phyloP scores from a whole-genome alignment of 2,113 vertebrate genomes.

The Maccullochella peelii region DNA sequence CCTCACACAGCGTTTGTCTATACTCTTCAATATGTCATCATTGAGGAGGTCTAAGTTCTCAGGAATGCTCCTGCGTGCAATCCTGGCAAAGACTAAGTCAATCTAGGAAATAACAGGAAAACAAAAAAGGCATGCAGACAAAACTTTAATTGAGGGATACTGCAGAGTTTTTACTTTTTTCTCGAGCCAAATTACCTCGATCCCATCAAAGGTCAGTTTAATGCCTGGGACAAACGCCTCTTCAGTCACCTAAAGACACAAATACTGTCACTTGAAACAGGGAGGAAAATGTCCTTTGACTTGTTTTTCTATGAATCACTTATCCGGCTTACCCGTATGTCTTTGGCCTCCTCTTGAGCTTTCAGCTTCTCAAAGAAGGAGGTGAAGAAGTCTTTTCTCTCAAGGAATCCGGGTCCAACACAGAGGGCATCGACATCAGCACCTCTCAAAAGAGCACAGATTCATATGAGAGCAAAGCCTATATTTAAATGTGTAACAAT shows the following conservation, averaged over 20 bases:
- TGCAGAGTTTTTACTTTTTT: background rate
- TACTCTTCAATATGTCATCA: conserved; percentile 89
- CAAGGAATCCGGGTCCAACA: conserved; percentile 90
- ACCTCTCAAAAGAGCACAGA: conserved; percentile 82
- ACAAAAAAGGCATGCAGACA: background rate
- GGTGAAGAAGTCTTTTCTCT: conserved; percentile 92
- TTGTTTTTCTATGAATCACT: background rate
- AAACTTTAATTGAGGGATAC: background rate
- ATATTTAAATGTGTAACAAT: background rate
- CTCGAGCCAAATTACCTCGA: conserved; percentile 85
- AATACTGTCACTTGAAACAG: background rate
- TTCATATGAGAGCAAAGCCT: background rate
- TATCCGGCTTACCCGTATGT: conserved; percentile 85
- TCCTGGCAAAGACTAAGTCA: conserved; percentile 93
- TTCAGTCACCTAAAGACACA: conserved; percentile 86
- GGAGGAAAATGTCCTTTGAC: background rate
- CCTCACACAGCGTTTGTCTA: conserved; percentile 91
- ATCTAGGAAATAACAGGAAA: conserved; percentile 83
- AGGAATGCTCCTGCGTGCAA: conserved; percentile 91
- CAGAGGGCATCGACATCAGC: conserved; percentile 94
- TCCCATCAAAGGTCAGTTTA: conserved; percentile 92
- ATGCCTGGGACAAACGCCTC: conserved; percentile 94
- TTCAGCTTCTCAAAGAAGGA: conserved; percentile 93
- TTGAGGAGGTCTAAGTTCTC: conserved; percentile 91
- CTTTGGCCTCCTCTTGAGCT: conserved; percentile 92